Conservation (phyloP, 2,888 invertebrate genomes). For the Sicus ferrugineus region DNA sequence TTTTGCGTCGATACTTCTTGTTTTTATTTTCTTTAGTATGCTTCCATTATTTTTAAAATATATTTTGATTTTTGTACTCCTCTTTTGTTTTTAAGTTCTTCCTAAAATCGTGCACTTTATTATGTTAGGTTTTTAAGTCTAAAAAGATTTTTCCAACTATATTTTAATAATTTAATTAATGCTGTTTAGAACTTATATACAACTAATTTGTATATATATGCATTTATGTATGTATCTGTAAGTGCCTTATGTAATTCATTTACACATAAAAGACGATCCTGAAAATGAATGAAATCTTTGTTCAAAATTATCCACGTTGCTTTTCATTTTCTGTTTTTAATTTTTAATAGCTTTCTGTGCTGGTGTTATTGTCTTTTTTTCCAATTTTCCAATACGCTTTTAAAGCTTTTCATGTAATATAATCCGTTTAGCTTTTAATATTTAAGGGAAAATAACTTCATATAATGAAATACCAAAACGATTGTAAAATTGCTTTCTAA, state of each 20-base stretch:
- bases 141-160: slow-evolving; percentile 1
- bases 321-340: slow-evolving; percentile 17
- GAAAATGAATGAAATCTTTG: slow-evolving; percentile 22
- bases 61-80: slow-evolving; percentile 2
- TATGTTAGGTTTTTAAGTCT: neutral
- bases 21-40: no score
- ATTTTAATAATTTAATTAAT: slow-evolving; percentile 23
- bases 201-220: neutral
- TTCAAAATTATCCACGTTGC: slow-evolving; percentile 5
- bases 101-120: neutral
- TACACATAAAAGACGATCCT: slow-evolving; percentile 4
- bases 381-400: neutral
- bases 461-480: no score
- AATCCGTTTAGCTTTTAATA: no score
- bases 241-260: slow-evolving; percentile 7
- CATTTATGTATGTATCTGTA: neutral
- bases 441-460: no score
- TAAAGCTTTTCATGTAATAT: no score
- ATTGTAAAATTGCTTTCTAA: no score
- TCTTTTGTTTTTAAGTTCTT: slow-evolving; percentile 4
- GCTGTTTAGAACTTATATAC: slow-evolving; percentile 11
- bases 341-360: neutral
- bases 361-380: neutral
- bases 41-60: neutral
- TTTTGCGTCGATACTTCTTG: no score